phyloP scores from a whole-genome alignment of 2,797 vertebrate genomes.

The Tauraco hartlaubi region DNA sequence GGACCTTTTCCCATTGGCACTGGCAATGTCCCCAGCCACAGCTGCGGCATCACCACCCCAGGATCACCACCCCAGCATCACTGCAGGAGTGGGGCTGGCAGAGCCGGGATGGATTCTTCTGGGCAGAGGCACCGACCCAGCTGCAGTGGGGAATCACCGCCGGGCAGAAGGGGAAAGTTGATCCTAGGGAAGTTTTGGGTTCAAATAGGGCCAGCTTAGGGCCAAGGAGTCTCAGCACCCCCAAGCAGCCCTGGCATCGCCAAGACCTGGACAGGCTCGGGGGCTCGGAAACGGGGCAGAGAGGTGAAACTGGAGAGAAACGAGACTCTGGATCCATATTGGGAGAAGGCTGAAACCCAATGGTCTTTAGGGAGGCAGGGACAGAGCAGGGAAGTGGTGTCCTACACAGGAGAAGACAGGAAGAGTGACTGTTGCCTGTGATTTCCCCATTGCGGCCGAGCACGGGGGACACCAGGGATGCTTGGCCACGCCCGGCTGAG shows the following conservation, averaged over 20 bases:
- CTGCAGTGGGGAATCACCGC: neutral
- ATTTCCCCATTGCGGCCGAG: neutral
- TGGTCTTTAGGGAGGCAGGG: neutral
- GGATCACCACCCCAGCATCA: neutral
- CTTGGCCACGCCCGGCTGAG: neutral
- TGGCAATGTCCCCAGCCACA: rapidly evolving
- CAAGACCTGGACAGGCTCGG: neutral
- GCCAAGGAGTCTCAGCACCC: neutral
- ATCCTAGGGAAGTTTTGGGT: neutral
- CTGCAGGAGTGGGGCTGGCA: neutral
- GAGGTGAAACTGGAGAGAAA: neutral
- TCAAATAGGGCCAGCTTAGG: rapidly evolving
- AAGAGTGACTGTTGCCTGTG: neutral
- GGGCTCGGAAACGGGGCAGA: neutral
- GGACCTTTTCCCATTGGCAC: neutral
- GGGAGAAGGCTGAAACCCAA: neutral
- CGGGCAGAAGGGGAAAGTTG: neutral
- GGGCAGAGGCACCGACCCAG: rapidly evolving
- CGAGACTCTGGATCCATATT: neutral
- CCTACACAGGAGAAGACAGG: neutral
- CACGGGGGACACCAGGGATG: rapidly evolving
- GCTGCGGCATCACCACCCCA: neutral
- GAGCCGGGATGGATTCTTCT: neutral
- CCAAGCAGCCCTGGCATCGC: neutral
- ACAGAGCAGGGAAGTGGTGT: neutral